Conservation (phyloP, 2,888 invertebrate species). For the Melinaea menophilus region DNA sequence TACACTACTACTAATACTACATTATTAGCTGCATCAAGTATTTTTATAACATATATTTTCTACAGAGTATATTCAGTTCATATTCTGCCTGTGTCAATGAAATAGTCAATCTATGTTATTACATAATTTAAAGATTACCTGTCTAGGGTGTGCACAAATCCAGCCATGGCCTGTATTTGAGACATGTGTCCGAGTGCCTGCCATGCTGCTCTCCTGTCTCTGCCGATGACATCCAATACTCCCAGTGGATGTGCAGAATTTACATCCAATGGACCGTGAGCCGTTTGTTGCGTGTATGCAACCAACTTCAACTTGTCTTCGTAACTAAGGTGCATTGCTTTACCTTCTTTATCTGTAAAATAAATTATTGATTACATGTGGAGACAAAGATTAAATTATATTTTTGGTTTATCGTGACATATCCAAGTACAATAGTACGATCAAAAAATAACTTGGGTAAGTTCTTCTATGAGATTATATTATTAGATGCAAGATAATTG, state of each 20-base stretch:
- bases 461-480: no score
- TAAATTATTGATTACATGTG: neutral
- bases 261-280: constrained; percentile 87
- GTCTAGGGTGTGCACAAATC: constrained; percentile 93
- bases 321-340: constrained; percentile 95
- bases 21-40: no score
- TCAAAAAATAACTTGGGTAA: no score
- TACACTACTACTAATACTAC: no score
- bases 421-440: no score
- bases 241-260: constrained; percentile 89
- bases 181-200: constrained; percentile 91
- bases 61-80: no score
- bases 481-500: no score
- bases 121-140: constrained; percentile 48
- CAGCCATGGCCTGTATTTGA: constrained; percentile 92
- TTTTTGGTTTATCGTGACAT: constrained; percentile 1
- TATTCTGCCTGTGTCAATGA: neutral
- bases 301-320: constrained; percentile 94
- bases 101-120: neutral
- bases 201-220: constrained; percentile 96
- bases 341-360: constrained; percentile 95
- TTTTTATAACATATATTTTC: no score
- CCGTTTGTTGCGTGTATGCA: constrained; percentile 94
- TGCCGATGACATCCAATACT: constrained; percentile 96
- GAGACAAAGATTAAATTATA: constrained; percentile 1